Base-by-base conservation (phyloP, 2,888 invertebrate genomes). In the Coenonympha glycerion region DNA sequence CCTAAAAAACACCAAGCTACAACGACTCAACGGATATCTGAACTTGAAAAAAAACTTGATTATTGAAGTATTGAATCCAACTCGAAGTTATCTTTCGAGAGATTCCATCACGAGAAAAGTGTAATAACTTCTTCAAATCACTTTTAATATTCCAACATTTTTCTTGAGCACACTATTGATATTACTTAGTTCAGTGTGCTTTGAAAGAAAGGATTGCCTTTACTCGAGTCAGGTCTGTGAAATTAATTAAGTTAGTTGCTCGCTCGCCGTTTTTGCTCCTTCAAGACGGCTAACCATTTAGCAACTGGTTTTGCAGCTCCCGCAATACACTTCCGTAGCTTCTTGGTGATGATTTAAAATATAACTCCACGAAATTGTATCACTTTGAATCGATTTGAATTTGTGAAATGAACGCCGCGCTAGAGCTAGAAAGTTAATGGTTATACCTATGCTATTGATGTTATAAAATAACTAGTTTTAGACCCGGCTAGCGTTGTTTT, bases 241-340 rank as follows among this genome's bases (percentile, higher is more conserved):
- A 57, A 53, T 59, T 59, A 59, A 59, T 59, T 55, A 57, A 57
- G 56, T 59, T 57, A 52, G 53, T n/a, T 48, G 39, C 34, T 26
- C n/a, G 9, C 47, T 57, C 54, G 50, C 54, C 51, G 56, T 59
- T 57, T 59, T 59, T 56, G 41, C 52, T 45, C 24, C 30, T 37
- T 49, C 53, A 52, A 52, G 53, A 54, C 45, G 52, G 53, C 37
- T 54, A 48, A 41, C 55, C 42, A 41, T 45, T n/a, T 52, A 26
- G 45, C 21, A 52, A 49, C 46, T 37, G 42, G 40, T 55, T 55
- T 34, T 34, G 51, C 54, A 40, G 31, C 30, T 33, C n/a, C n/a
- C n/a, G n/a, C n/a, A n/a, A n/a, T n/a, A n/a, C 49, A 47, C 47
- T 51, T 45, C 13, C 21, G 22, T 13, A 24, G 39, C 24, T 36